These are phyloP conservation scores for Cataglyphis albicans DNA, from an alignment of 2,888 invertebrate species.

Conservation along the genomic window DNA sequence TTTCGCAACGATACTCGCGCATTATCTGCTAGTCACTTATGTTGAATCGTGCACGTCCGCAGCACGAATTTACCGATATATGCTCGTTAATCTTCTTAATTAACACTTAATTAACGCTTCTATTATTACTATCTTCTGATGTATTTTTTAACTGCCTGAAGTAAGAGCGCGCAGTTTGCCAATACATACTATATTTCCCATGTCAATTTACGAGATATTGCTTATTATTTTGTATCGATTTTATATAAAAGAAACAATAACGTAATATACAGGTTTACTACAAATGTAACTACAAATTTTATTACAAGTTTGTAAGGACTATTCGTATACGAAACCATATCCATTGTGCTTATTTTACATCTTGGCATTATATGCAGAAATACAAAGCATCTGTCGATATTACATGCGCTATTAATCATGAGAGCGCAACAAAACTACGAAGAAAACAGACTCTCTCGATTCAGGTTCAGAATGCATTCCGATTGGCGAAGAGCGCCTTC, in stretches of 20 bases:
- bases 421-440: slow-evolving; percentile 21
- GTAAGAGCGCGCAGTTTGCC: neutral
- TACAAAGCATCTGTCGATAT: slow-evolving; percentile 35
- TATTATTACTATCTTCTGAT: neutral
- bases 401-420: slow-evolving; percentile 18
- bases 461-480: slow-evolving; percentile 17
- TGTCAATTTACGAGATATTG: slow-evolving; percentile 11
- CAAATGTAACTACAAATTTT: neutral
- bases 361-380: slow-evolving; percentile 18
- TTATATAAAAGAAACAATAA: slow-evolving; percentile 28
- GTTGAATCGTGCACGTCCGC: neutral
- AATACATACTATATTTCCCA: slow-evolving; percentile 21
- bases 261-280: neutral
- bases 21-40: neutral
- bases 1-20: slow-evolving; percentile 13
- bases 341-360: slow-evolving; percentile 34
- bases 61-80: slow-evolving; percentile 4
- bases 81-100: slow-evolving; percentile 40
- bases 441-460: slow-evolving; percentile 27
- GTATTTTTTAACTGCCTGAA: slow-evolving; percentile 28
- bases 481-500: slow-evolving; percentile 12
- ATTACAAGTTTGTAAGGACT: neutral
- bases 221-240: slow-evolving; percentile 21
- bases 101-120: slow-evolving; percentile 1
- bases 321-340: slow-evolving; percentile 8